Conservation (phyloP, 2,888 invertebrate species). For the Drosophila macrospina region DNA sequence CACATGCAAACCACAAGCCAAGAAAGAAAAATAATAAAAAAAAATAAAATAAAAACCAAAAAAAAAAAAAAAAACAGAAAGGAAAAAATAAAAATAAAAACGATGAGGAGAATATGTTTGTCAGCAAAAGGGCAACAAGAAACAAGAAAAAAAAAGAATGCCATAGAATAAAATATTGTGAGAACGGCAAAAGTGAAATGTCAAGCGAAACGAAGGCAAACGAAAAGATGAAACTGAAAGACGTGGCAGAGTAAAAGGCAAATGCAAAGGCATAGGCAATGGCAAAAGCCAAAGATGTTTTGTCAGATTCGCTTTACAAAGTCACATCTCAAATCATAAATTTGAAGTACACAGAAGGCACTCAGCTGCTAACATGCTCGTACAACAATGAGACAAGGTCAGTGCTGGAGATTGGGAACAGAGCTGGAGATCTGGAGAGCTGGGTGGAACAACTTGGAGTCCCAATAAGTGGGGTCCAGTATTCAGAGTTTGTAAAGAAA, state of each 20-base stretch:
- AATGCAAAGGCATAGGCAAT: slow-evolving; percentile 17
- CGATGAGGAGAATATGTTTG: slow-evolving; percentile 57
- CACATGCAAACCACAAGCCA: slow-evolving; percentile 43
- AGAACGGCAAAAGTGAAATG: slow-evolving; percentile 72
- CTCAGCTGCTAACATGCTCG: slow-evolving; percentile 14
- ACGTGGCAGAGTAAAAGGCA: slow-evolving; percentile 33
- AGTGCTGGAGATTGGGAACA: slow-evolving; percentile 2
- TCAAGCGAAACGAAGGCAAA: slow-evolving; percentile 65
- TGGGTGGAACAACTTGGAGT: background rate
- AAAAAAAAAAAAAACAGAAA: no score
- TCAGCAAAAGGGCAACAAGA: slow-evolving; percentile 56
- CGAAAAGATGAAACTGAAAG: slow-evolving; percentile 49
- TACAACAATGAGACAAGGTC: slow-evolving; percentile 39
- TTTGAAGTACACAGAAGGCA: slow-evolving; percentile 60
- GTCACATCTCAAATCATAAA: slow-evolving; percentile 76
- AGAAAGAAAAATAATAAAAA: background rate
- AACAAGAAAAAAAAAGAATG: background rate
- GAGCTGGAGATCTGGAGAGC: slow-evolving; percentile 13
- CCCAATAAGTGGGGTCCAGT: slow-evolving; percentile 34
- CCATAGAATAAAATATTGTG: slow-evolving; percentile 55
- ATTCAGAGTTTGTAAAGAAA: slow-evolving; percentile 51
- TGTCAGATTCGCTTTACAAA: slow-evolving; percentile 65
- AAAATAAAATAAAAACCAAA: slow-evolving; percentile 7
- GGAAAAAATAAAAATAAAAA: slow-evolving; percentile 4
- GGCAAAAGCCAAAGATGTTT: slow-evolving; percentile 35